Percentiles rank a stretch among this genome's conserved stretches.
These are phyloP conservation scores for Asarcornis scutulata DNA, from an alignment of 2,113 vertebrate genomes.

Conservation along the genomic window DNA sequence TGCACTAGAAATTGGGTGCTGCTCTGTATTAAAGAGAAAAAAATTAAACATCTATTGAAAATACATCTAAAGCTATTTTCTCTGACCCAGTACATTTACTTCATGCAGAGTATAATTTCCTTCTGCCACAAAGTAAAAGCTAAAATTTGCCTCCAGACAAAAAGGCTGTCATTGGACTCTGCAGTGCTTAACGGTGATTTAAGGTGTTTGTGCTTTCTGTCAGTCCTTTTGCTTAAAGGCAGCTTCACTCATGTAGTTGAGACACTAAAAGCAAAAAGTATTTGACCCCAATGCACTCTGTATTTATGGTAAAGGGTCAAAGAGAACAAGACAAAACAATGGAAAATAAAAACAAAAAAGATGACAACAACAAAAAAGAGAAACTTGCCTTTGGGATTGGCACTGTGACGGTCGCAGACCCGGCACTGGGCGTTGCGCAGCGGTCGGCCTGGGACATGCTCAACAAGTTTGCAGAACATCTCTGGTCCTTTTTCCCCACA, in stretches of 20 bases:
- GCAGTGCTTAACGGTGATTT: background rate
- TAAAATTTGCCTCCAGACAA: background rate
- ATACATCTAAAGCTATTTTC: background rate
- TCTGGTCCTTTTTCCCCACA: constrained; percentile 89
- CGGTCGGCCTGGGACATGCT: constrained; percentile 89
- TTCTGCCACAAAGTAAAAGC: background rate
- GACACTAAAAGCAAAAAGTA: background rate
- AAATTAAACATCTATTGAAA: background rate
- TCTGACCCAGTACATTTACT: background rate
- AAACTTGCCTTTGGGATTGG: constrained; percentile 85
- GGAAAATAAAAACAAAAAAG: background rate
- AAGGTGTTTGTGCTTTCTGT: rapidly evolving
- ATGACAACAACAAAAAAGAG: rapidly evolving
- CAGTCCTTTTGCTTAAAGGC: background rate
- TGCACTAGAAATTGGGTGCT: constrained; percentile 89
- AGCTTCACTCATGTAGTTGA: background rate
- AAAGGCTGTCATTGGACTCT: background rate
- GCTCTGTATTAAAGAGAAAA: constrained; percentile 79
- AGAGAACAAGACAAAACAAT: background rate
- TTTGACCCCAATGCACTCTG: background rate
- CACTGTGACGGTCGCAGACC: constrained; percentile 84
- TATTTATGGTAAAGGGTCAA: background rate
- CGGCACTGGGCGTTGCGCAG: constrained; percentile 90
- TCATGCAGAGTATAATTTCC: background rate
- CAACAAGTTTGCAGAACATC: constrained; percentile 96